Percentiles rank a stretch among this genome's conserved stretches.
Evolutionary conservation across 1,140 invertebrate genomes (phyloP).

Genomic region (Heliothis subflexa): DNA sequence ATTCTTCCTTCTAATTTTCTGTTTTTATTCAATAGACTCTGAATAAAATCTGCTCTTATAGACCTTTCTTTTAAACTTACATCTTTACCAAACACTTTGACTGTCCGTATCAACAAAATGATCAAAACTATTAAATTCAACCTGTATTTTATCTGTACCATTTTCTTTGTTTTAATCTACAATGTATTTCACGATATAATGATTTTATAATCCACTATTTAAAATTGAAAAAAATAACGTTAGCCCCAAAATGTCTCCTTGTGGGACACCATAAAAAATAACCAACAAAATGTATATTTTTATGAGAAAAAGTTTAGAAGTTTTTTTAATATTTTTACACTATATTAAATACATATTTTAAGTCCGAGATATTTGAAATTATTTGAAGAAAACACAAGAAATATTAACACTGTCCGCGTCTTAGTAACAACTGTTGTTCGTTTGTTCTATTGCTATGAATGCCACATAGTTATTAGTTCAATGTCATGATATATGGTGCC

Average conservation of each 20-base stretch:
- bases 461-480: constrained; percentile 49
- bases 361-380: neutral
- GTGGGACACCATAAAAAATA: neutral
- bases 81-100: constrained; percentile 62
- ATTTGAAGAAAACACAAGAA: neutral
- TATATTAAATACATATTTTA: neutral
- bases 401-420: neutral
- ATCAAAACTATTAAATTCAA: constrained; percentile 44
- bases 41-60: constrained; percentile 71
- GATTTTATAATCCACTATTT: neutral
- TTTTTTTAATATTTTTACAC: neutral
- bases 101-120: constrained; percentile 51
- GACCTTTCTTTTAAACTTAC: constrained; percentile 69
- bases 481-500: constrained; percentile 48
- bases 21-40: constrained; percentile 86
- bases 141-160: constrained; percentile 9
- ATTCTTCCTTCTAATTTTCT: constrained; percentile 91
- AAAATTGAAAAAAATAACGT: neutral
- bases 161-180: neutral
- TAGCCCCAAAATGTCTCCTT: constrained; percentile 10
- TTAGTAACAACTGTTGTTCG: constrained; percentile 12
- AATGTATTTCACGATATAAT: neutral
- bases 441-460: constrained; percentile 44
- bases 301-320: neutral
- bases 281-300: neutral